These are phyloP conservation scores for Microdon myrmicae DNA, from an alignment of 2,888 invertebrate genomes.

Conservation along the genomic window DNA sequence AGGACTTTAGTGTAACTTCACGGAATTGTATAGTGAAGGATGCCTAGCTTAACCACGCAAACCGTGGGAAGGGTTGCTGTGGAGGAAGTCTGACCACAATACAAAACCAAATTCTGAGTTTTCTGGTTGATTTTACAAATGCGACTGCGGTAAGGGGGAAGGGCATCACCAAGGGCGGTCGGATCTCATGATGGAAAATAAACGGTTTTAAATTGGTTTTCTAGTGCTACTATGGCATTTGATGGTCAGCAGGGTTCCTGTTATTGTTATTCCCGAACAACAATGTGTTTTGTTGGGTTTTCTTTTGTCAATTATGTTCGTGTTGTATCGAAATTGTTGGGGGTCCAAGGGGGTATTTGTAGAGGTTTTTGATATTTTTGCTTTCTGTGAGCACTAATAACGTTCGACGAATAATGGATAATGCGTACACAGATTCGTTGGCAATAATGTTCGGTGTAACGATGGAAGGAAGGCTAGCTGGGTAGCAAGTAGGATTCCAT, in stretches of 20 bases:
- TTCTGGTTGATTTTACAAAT: constrained; percentile 44
- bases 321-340: constrained; percentile 9
- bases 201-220: constrained; percentile 47
- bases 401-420: constrained; percentile 11
- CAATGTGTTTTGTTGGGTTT: background rate
- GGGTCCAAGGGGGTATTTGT: background rate
- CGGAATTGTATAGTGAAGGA: too few species aligned
- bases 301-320: constrained; percentile 1
- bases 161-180: background rate
- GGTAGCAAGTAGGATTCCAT: constrained; percentile 24
- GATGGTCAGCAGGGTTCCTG: constrained; percentile 34
- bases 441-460: constrained; percentile 21
- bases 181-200: constrained; percentile 43
- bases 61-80: too few species aligned
- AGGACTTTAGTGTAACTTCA: background rate
- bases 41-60: too few species aligned
- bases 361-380: constrained; percentile 47
- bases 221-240: constrained; percentile 30
- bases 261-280: constrained; percentile 43
- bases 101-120: constrained; percentile 42
- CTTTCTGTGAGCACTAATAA: background rate
- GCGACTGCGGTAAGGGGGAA: constrained; percentile 22
- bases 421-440: constrained; percentile 36
- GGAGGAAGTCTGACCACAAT: too few species aligned
- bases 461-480: constrained; percentile 11